Base-by-base conservation (phyloP, 2,113 vertebrate genomes). In the Anolis carolinensis region DNA sequence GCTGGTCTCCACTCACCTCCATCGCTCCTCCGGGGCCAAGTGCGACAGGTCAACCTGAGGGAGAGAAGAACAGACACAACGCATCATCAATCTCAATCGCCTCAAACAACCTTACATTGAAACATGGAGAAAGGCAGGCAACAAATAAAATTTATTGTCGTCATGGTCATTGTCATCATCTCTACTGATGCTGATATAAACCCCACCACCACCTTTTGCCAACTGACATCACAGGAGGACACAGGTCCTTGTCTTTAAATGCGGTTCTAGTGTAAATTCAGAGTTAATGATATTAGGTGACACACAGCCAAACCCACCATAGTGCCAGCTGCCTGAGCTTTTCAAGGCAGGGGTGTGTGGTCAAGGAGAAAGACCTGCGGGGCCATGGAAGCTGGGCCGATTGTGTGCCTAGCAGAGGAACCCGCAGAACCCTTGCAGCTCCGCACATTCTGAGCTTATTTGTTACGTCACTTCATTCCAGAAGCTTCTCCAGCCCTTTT, bases 1-100 rank as follows among this genome's bases (percentile, higher is more conserved):
- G 7, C 74, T 14, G n/a, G 76, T 8, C 20, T 68, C 9, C 30
- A 96, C 98, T 96, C 90, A 99, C 98, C 98, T 98, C 98, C 98
- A 99, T 92, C 97, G 96, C 88, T 99, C 98, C 79, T 99, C 98
- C 6, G 98, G 98, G 79, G 98, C 98, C 73, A 99, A 96, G 87
- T 98, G 97, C 2, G 98, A 98, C 85, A 99, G 91, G 84, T 99
- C 98, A 3, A 98, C 95, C 98, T 99, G 86, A 11, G 91, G 85
- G 92, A 91, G 81, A 93, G 2, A 62, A 50, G 91, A 95, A 39
- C 79, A 82, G 87, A 44, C 5, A 73, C 81, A 88, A 65, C 10
- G 55, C 30, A 7, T 11, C 0, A 50, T 0, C 44, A 25, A 5
- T 25, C 65, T 0, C 0, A 1, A 59, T 16, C 3, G 5, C 39